Percentiles rank a stretch among this genome's conserved stretches.
Evolutionary conservation across 1,140 invertebrate genomes (phyloP).

Genomic region (Mylabris phalerata): DNA sequence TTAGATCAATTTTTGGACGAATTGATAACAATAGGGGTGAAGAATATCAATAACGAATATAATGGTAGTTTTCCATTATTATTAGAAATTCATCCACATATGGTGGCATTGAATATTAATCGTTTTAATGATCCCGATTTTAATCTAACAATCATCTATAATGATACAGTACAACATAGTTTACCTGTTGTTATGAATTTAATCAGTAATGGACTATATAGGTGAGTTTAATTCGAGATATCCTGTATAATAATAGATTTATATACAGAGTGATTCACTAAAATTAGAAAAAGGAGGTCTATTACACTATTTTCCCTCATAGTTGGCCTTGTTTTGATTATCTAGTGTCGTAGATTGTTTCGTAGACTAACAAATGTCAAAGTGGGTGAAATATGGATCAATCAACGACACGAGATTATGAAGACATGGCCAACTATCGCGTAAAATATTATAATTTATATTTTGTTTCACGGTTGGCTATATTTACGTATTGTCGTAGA

Average conservation of each 20-base stretch:
- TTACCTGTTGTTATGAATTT: slow-evolving; percentile 70
- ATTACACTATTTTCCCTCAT: too few species aligned
- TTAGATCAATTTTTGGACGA: slow-evolving; percentile 39
- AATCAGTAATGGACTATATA: slow-evolving; percentile 64
- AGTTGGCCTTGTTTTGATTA: too few species aligned
- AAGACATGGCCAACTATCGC: too few species aligned
- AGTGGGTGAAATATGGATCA: too few species aligned
- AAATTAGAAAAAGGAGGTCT: too few species aligned
- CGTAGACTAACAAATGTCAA: too few species aligned
- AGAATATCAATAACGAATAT: slow-evolving; percentile 47
- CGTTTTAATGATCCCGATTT: slow-evolving; percentile 46
- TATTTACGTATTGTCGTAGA: too few species aligned
- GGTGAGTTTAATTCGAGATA: slow-evolving; percentile 11
- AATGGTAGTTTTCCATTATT: slow-evolving; percentile 58
- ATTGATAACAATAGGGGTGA: slow-evolving; percentile 41
- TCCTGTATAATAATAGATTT: not conserved
- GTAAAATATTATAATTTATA: too few species aligned
- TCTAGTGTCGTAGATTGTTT: too few species aligned
- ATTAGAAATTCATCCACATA: slow-evolving; percentile 52
- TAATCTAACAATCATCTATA: slow-evolving; percentile 63
- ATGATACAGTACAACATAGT: slow-evolving; percentile 72
- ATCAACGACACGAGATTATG: too few species aligned
- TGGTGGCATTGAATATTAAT: slow-evolving; percentile 58
- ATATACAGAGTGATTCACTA: too few species aligned
- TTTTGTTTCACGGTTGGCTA: too few species aligned